These are phyloP conservation scores for Ptychobarbus kaznakovi DNA, from an alignment of 2,797 vertebrate genomes.

Conservation along the genomic window DNA sequence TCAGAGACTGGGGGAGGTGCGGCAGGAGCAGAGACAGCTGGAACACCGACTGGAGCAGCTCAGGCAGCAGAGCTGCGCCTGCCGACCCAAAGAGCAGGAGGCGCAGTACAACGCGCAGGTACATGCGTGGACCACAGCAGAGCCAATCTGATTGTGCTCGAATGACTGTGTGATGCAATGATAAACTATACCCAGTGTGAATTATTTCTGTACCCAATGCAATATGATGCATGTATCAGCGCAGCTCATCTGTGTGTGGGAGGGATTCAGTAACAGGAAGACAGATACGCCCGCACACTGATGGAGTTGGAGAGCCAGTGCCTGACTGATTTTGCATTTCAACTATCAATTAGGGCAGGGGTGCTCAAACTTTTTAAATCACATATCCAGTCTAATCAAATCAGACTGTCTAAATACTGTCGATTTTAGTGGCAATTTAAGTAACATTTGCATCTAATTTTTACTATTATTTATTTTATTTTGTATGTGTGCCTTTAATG, in stretches of 20 bases:
- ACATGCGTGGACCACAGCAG: conserved; percentile 47
- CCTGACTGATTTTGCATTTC: background rate
- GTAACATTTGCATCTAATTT: no score
- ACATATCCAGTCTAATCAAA: background rate
- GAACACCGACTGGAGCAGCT: conserved; percentile 94
- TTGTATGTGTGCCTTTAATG: background rate
- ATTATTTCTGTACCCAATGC: conserved; percentile 5
- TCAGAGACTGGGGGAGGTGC: conserved; percentile 91
- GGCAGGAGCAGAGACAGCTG: conserved; percentile 92
- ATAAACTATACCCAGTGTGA: conserved; percentile 19
- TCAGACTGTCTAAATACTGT: background rate
- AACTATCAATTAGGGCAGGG: background rate
- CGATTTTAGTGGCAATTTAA: background rate
- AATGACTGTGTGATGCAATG: background rate
- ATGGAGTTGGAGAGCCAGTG: background rate
- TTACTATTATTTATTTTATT: no score
- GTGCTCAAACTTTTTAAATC: background rate
- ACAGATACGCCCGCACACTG: background rate
- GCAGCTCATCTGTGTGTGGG: conserved; percentile 42
- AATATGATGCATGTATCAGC: conserved; percentile 17
- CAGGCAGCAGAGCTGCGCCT: conserved; percentile 92
- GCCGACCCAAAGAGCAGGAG: conserved; percentile 91
- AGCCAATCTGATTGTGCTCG: background rate
- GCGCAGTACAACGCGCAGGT: conserved; percentile 95
- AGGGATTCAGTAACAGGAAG: conserved; percentile 45